Conservation (phyloP, 2,113 vertebrate species). For the Clarias batrachus region DNA sequence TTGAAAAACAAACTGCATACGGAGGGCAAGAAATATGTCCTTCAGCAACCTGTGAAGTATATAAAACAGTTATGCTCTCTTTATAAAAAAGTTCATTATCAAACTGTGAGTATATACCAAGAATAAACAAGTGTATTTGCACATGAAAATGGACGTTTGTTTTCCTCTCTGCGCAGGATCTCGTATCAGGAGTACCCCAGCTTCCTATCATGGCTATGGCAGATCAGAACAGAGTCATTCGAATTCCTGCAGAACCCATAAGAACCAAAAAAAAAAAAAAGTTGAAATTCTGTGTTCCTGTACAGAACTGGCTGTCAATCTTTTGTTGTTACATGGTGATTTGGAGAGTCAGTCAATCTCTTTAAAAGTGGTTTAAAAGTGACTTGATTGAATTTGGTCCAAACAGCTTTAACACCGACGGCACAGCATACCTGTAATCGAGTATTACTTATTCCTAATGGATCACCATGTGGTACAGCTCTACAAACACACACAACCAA, state of each 20-base stretch:
- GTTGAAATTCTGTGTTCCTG: constrained; percentile 63
- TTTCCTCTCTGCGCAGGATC: neutral
- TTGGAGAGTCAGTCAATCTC: neutral
- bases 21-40: constrained; percentile 52
- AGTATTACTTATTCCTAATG: constrained; percentile 18
- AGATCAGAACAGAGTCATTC: constrained; percentile 10
- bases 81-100: constrained; percentile 66
- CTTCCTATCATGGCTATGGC: constrained; percentile 26
- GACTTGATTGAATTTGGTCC: constrained; percentile 40
- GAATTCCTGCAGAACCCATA: constrained; percentile 26
- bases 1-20: constrained; percentile 42
- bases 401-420: constrained; percentile 29
- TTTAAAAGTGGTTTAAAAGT: constrained; percentile 4
- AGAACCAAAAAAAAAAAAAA: neutral
- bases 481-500: constrained; percentile 11
- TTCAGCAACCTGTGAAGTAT: constrained; percentile 56
- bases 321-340: neutral
- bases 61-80: constrained; percentile 60
- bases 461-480: constrained; percentile 27
- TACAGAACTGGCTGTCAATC: constrained; percentile 51
- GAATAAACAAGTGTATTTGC: constrained; percentile 24
- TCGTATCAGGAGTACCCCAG: constrained; percentile 7
- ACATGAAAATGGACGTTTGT: constrained; percentile 20
- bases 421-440: constrained; percentile 43
- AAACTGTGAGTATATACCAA: constrained; percentile 46